phyloP scores from a whole-genome alignment of 2,888 invertebrate species.

The Endotricha flammealis region DNA sequence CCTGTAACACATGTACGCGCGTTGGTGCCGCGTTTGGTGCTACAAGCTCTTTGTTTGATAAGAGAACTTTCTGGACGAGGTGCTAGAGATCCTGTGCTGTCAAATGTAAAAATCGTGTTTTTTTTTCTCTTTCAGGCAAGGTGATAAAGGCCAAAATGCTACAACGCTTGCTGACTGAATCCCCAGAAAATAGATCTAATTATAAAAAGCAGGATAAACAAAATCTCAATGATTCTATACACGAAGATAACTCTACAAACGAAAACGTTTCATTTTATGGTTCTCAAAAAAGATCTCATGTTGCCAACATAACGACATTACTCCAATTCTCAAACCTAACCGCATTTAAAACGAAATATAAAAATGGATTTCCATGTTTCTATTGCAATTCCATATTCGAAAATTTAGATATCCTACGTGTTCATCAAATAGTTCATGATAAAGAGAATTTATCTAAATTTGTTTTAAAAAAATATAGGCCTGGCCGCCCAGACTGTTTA shows the following conservation, averaged over 20 bases:
- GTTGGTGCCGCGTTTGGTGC: too few species aligned
- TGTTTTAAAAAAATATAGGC: constrained; percentile 22
- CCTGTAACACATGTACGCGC: too few species aligned
- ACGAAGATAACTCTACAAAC: neutral
- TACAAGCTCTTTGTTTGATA: too few species aligned
- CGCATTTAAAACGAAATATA: constrained; percentile 34
- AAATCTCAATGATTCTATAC: constrained; percentile 2
- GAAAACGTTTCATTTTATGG: constrained; percentile 4
- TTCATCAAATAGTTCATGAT: constrained; percentile 23
- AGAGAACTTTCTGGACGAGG: too few species aligned
- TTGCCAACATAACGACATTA: constrained; percentile 28
- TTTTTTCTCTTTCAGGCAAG: constrained; percentile 26
- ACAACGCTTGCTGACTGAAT: constrained; percentile 14
- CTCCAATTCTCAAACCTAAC: constrained; percentile 34
- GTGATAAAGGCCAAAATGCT: constrained; percentile 22
- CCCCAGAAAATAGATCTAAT: neutral
- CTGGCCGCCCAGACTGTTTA: constrained; percentile 25
- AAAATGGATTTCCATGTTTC: constrained; percentile 34
- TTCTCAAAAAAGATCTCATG: constrained; percentile 27
- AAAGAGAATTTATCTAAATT: constrained; percentile 21
- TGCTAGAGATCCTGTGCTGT: too few species aligned
- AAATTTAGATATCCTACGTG: constrained; percentile 22
- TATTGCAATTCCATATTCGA: constrained; percentile 30
- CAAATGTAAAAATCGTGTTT: too few species aligned
- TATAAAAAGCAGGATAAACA: neutral